phyloP scores from a whole-genome alignment of 1,140 invertebrate genomes.

The Paraescarpia echinospica region DNA sequence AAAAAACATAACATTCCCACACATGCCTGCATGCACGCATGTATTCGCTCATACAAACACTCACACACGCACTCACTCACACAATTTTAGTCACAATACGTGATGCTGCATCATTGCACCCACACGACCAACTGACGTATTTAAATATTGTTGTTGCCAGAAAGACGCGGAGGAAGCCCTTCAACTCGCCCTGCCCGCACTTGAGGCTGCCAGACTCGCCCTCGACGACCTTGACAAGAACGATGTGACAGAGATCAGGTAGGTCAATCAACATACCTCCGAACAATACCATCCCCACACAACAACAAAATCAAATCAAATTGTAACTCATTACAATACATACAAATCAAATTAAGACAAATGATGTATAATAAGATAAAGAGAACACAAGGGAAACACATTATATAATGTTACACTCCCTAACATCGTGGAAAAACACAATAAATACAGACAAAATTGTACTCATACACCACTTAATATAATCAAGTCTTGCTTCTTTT shows the following conservation, averaged over 20 bases:
- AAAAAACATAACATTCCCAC: not conserved
- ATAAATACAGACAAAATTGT: no score
- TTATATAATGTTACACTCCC: no score
- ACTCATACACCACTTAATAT: no score
- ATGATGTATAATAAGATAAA: no score
- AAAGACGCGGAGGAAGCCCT: slow-evolving; percentile 76
- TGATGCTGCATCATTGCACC: not conserved
- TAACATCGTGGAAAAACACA: no score
- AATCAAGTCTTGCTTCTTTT: no score
- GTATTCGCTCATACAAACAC: not conserved
- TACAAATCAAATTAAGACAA: no score
- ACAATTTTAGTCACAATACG: not conserved
- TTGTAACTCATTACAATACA: no score
- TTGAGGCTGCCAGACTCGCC: slow-evolving; percentile 77
- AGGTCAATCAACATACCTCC: not conserved
- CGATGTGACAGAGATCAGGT: slow-evolving; percentile 88
- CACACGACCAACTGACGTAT: not conserved
- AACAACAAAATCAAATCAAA: no score
- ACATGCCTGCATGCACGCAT: not conserved
- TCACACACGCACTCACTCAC: not conserved
- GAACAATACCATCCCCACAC: no score
- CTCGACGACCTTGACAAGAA: slow-evolving; percentile 79
- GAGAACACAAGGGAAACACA: no score
- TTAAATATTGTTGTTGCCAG: slow-evolving; percentile 36
- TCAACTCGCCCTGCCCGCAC: slow-evolving; percentile 75